Evolutionary conservation across 2,113 vertebrate species (phyloP), one percentile per base, ranked within the genome.

Genomic region (Hassar affinis): DNA sequence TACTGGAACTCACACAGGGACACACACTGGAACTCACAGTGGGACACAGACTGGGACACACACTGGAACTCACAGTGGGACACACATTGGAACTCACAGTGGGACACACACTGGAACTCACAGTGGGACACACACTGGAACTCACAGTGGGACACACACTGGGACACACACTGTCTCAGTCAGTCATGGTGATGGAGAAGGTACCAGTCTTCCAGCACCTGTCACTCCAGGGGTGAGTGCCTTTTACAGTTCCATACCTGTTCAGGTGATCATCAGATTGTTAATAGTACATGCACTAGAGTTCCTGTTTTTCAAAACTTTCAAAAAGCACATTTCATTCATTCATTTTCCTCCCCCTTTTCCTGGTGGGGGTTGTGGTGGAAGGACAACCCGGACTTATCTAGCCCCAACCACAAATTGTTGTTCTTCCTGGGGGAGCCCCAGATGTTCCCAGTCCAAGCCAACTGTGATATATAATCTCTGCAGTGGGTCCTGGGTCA

Each of bases 91-190:
- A 93, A 89, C 61, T 61, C 90, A 45, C 85, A 93, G 59, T 84
- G 92, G 92, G 90, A 93, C 35, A 15, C 51, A 54, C 9, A 27
- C 42, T 30, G 85, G 38, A 25, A 74, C 49, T 76, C 86, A 79
- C 79, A 69, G 74, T 8, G 82, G 79, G 57, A 83, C 81, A 5
- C 89, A 86, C 51, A 87, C 66, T 0, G 82, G 61, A 77, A 66
- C 35, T 62, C 75, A 51, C 33, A 38, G 6, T 68, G 64, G 64
- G 18, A 22, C 25, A 69, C 75, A 51, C 66, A n/a, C 18, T 42
- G 66, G 38, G 22, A 22, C 22, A 57, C 33, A 84, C 68, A 77
- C 57, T 7, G 71, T 52, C 8, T 84, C 33, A 52, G 83, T 78
- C n/a, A 25, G 18, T 35, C 69, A 59, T 8, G 69, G 66, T 35